Evolutionary conservation across 2,888 invertebrate genomes (phyloP).

Genomic region (Gonocerus acuteangulatus): DNA sequence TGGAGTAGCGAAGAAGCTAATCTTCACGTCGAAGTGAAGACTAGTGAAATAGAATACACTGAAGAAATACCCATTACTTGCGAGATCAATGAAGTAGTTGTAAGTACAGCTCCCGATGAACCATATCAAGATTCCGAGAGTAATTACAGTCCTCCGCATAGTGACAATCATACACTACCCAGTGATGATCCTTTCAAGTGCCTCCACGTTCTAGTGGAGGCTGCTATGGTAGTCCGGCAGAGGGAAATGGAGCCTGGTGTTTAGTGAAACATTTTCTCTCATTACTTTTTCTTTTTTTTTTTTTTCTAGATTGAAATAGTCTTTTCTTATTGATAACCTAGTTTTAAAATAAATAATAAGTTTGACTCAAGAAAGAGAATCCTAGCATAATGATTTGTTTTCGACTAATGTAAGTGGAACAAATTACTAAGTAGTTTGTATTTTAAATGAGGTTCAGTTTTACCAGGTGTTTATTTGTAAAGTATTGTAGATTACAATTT

Average conservation of each 20-base stretch:
- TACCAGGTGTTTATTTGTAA: no score
- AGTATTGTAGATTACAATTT: no score
- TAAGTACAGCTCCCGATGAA: background rate
- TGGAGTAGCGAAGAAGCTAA: background rate
- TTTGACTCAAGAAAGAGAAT: no score
- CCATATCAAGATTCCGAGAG: background rate
- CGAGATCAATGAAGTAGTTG: background rate
- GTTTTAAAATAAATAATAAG: no score
- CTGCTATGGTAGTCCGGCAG: slow-evolving; percentile 75
- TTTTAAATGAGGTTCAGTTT: slow-evolving; percentile 52
- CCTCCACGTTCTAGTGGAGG: slow-evolving; percentile 77
- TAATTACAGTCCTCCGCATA: background rate
- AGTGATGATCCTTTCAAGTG: slow-evolving; percentile 74
- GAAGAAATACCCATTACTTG: background rate
- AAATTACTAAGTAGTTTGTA: no score
- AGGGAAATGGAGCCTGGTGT: slow-evolving; percentile 53
- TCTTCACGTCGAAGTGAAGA: no score
- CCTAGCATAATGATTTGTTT: no score
- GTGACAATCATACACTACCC: slow-evolving; percentile 41
- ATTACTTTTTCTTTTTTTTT: no score
- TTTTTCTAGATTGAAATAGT: no score
- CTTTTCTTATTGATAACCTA: no score
- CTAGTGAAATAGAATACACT: no score
- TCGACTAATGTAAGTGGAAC: no score
- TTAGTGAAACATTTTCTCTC: background rate